Base-by-base conservation (phyloP, 2,888 invertebrate genomes). In the Melangyna quadrimaculata region DNA sequence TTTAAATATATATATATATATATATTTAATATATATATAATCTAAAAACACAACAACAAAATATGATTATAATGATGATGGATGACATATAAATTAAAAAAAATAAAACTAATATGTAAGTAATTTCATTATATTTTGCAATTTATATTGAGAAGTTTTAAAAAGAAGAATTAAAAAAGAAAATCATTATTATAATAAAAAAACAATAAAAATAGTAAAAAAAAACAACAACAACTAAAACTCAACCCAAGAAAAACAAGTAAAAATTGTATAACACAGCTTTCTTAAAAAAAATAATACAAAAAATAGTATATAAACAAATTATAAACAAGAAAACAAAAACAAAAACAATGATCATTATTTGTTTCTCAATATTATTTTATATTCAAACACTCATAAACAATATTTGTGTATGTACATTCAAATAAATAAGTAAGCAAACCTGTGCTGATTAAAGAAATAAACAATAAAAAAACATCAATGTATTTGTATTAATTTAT, bases 281-380 rank as follows among this genome's bases (percentile, higher is more conserved):
- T 86, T 86, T 86, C 86, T 86, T 57, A 73, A 75, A 51, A 78
- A 74, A 53, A 73, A 80, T 37, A 78, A 77, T 48, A 83, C 32
- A 83, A 67, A 59, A 63, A 65, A 61, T 51, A 86, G 69, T 70
- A 80, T 79, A 86, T 77, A 77, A 80, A 77, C 72, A 77, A 80
- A 86, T 77, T 75, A 69, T 57, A 70, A 61, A 78, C 19, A 73
- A 80, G 61, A 77, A 45, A 53, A 70, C 70, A 57, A 63, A 27
- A 48, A 32, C 40, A 75, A 78, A 63, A 59, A 45, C 40, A 75
- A 78, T 59, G 53, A 45, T 53, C 72, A 78, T 86, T 82, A 80
- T 88, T 88, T 88, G 90, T 88, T 89, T 89, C 88, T 87, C 74
- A 88, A 88, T 90, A 88, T 88, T 87, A 88, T 87, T 82, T 79